Evolutionary conservation across 2,888 invertebrate genomes (phyloP), one percentile per base, ranked within the genome.

Genomic region (Tachystola acroxantha): DNA sequence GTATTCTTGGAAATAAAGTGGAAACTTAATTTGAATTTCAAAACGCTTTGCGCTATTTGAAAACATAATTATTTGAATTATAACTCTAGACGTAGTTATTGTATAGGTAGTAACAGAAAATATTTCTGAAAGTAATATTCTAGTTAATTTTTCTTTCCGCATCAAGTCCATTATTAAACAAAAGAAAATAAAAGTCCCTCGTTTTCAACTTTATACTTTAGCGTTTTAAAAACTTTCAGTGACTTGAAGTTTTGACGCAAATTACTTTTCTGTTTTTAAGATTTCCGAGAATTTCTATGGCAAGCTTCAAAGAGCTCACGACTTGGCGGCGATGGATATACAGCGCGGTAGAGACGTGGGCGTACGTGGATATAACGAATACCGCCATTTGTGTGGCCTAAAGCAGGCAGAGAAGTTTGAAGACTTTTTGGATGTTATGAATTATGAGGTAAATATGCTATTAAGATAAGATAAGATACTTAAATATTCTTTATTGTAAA

Each of bases 321-420:
- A 81, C 32, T 48, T 66, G 28, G 42, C 52, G 6, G 57, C 81
- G 1, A 51, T 67, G 16, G 76, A 69, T 39, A 74, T 80, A 47
- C 80, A 81, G 42, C 64, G 72, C 48, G 68, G 78, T 1, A 63
- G 78, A 47, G 78, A 79, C 36, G 46, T 79, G 45, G 77, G 77
- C 2, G 39, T 79, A 6, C 60, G 66, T 7, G 72, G 77, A 0
- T 80, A 80, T 41, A 80, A 77, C 40, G 73, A 69, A 22, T 81
- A 79, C 34, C 63, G 79, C 27, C 51, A 64, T 10, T 28, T 73
- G 3, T 79, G 79, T 36, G 71, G 76, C 0, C 35, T 74, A 12
- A 68, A 64, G 37, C 45, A 54, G 2, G 77, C 72, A 0, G 64
- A 65, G 25, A 60, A 57, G 12, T 78, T 79, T 43, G 63, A 68